A percentile compares a stretch with the other conserved stretches of the same genome.
Evolutionary conservation across 1,140 invertebrate species (phyloP).

Genomic region (Coelopa frigida): DNA sequence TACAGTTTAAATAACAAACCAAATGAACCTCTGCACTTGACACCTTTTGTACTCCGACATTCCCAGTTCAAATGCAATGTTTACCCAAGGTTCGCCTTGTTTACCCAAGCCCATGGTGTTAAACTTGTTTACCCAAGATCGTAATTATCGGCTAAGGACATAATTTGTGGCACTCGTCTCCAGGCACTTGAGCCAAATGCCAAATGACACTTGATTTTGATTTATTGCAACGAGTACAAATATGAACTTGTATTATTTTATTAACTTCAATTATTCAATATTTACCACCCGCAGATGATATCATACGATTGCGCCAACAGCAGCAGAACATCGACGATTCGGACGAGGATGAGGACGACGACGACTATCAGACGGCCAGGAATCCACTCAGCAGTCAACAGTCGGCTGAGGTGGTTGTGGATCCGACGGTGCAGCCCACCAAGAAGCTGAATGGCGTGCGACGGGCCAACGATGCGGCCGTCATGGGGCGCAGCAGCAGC

Average conservation of each 20-base stretch:
- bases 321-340: constrained; percentile 7
- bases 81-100: too few species aligned
- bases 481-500: not conserved
- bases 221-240: too few species aligned
- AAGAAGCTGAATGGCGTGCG: constrained; percentile 8
- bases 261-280: not conserved
- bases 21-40: too few species aligned
- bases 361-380: not conserved
- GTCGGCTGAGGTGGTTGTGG: constrained; percentile 1
- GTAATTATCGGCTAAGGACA: too few species aligned
- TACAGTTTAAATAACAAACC: too few species aligned
- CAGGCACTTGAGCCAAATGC: too few species aligned
- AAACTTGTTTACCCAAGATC: too few species aligned
- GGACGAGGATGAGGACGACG: constrained; percentile 9
- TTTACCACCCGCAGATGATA: constrained; percentile 6
- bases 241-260: not conserved
- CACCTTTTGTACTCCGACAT: too few species aligned
- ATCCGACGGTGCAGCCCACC: constrained; percentile 5
- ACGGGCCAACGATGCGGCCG: constrained; percentile 5
- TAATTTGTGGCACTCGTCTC: too few species aligned
- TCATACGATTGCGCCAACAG: constrained; percentile 11
- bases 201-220: too few species aligned
- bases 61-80: too few species aligned
- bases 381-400: not conserved
- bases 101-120: too few species aligned